Conservation (phyloP, 2,888 invertebrate species). For the Rhagophthalmus giganteus region DNA sequence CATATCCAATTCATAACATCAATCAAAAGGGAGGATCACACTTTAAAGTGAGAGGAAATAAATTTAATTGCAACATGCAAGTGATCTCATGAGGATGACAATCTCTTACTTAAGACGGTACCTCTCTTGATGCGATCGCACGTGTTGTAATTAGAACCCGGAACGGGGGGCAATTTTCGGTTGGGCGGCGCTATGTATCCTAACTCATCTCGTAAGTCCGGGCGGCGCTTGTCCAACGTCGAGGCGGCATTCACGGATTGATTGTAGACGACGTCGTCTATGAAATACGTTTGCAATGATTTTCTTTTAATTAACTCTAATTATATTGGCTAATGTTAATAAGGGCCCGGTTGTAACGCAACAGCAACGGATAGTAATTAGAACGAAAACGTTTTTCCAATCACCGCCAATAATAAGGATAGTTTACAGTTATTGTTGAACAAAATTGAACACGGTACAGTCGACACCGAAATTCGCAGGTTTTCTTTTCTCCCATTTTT, state of each 20-base stretch:
- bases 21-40: constrained; percentile 3
- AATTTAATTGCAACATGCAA: constrained; percentile 20
- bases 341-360: too few species aligned
- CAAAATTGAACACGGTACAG: too few species aligned
- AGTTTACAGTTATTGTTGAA: too few species aligned
- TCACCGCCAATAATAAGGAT: too few species aligned
- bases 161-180: constrained; percentile 88
- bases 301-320: neutral
- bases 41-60: constrained; percentile 9
- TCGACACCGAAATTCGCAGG: too few species aligned
- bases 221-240: constrained; percentile 81
- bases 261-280: constrained; percentile 91
- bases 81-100: constrained; percentile 21
- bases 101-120: constrained; percentile 86
- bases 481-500: too few species aligned
- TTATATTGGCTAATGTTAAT: too few species aligned
- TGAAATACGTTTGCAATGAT: constrained; percentile 34
- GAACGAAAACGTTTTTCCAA: too few species aligned
- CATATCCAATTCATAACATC: constrained; percentile 9
- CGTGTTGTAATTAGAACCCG: constrained; percentile 91
- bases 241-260: constrained; percentile 70
- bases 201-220: constrained; percentile 82
- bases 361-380: too few species aligned
- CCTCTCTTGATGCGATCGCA: constrained; percentile 93
- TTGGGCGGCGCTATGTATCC: constrained; percentile 94